Conservation (phyloP, 2,888 invertebrate genomes). For the Pandemis corylana region DNA sequence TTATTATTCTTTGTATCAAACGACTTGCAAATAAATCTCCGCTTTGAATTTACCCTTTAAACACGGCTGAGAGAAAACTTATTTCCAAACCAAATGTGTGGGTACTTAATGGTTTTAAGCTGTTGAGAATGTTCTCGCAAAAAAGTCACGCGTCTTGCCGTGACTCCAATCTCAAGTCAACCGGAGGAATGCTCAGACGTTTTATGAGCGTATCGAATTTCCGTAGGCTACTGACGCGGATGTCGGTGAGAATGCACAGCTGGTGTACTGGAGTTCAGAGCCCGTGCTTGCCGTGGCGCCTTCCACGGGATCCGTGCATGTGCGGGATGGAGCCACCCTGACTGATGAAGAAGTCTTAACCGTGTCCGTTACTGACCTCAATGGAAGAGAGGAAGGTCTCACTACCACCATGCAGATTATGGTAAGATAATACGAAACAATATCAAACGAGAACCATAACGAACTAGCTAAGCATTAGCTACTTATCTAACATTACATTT, state of each 20-base stretch:
- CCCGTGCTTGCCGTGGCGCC: slow-evolving; percentile 83
- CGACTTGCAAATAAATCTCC: background rate
- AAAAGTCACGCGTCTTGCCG: slow-evolving; percentile 41
- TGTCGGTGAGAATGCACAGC: slow-evolving; percentile 81
- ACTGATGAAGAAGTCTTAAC: slow-evolving; percentile 62
- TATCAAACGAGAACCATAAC: too few species aligned
- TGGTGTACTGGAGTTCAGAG: slow-evolving; percentile 69
- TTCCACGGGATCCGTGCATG: slow-evolving; percentile 84
- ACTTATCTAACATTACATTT: too few species aligned
- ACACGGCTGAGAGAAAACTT: slow-evolving; percentile 7
- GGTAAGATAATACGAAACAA: slow-evolving; percentile 54
- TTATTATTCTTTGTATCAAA: background rate
- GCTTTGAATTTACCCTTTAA: slow-evolving; percentile 15
- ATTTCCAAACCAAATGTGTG: slow-evolving; percentile 34
- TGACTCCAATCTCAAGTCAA: slow-evolving; percentile 43
- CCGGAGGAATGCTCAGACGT: slow-evolving; percentile 24
- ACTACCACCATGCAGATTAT: slow-evolving; percentile 65
- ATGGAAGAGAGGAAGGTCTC: slow-evolving; percentile 70
- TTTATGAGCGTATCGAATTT: slow-evolving; percentile 38
- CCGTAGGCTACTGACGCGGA: slow-evolving; percentile 85
- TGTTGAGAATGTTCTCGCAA: slow-evolving; percentile 36
- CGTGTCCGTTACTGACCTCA: slow-evolving; percentile 73
- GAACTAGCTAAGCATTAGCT: too few species aligned
- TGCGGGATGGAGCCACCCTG: slow-evolving; percentile 68
- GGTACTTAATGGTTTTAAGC: slow-evolving; percentile 33